Evolutionary conservation across 1,140 invertebrate species (phyloP), one percentile per base, ranked within the genome.

Genomic region (Nautilus pompilius): DNA sequence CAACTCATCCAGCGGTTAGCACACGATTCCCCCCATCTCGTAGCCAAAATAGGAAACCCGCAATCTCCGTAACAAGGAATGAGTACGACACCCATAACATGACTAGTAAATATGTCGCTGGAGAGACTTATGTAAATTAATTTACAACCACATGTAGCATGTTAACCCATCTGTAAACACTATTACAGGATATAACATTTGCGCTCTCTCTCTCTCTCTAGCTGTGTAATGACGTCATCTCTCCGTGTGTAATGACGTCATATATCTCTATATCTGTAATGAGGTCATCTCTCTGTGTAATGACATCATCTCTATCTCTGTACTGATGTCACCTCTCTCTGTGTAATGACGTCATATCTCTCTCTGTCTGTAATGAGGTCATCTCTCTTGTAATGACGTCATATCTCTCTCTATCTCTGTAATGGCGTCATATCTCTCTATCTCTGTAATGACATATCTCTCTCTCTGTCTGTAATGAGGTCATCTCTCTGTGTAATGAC

Each of bases 391-490:
- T 28, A 2, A 5, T 24, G 15, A 26, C 3, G 3, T 53, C 29
- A 4, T 53, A 15, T 24, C 49, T 53, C 24, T 20, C 22, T 53
- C 20, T 26, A 20, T 53, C 24, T 53, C 22, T 53, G 15, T 53
- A 5, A 3, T 28, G 2, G 15, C 49, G 5, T 22, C 49, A 26
- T 26, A 2, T 15, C 29, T 3, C 3, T 53, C 49, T 53, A 15
- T 6, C 49, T 53, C 49, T 4, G 10, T 22, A 13, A 26, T 53
- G 24, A 8, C 4, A 24, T 10, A 10, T 10, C 46, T 53, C 24
- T 53, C 49, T 22, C 24, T 53, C 49, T 53, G 15, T 53, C 22
- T 53, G n/a, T n/a, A n/a, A n/a, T n/a, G n/a, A n/a, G n/a, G n/a
- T n/a, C 29, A 6, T 53, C 20, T 26, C 15, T 26, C 29, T n/a